Percentiles rank a stretch among this genome's conserved stretches.
Conservation (phyloP, 2,888 invertebrate genomes). For the Ommatoiulus sabulosus region DNA sequence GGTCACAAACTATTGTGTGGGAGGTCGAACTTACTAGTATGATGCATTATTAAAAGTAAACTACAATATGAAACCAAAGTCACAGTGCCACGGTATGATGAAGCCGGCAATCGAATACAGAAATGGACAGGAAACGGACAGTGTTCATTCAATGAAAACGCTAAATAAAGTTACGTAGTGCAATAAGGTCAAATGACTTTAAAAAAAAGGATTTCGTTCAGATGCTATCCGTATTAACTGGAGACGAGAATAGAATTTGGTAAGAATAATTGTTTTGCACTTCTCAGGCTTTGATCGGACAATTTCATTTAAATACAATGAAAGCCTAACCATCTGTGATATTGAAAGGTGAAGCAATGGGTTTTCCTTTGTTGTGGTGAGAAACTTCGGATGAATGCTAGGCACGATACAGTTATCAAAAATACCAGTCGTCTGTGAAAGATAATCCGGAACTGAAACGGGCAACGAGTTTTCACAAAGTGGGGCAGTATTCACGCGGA, state of each 20-base stretch:
- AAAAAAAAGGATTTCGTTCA: neutral
- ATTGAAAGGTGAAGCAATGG: neutral
- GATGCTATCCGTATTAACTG: neutral
- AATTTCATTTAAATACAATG: slow-evolving; percentile 25
- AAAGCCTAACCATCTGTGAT: neutral
- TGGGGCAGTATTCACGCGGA: neutral
- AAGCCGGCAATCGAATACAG: too few relatives aligned
- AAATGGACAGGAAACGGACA: too few relatives aligned
- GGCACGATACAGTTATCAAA: neutral
- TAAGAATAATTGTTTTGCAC: neutral
- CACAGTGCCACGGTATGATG: neutral
- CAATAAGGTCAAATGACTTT: neutral
- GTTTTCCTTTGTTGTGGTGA: neutral
- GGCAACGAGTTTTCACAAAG: neutral
- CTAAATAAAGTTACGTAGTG: too few relatives aligned
- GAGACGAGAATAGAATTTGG: neutral
- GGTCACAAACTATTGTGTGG: too few relatives aligned
- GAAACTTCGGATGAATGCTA: neutral
- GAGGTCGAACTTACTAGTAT: too few relatives aligned
- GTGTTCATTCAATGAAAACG: too few relatives aligned
- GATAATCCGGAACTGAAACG: slow-evolving; percentile 10
- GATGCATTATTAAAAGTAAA: too few relatives aligned
- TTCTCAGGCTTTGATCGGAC: neutral
- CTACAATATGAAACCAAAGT: too few relatives aligned
- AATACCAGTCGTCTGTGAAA: neutral